Conservation (phyloP, 2,888 invertebrate genomes). For the Ferrisia virgata region DNA sequence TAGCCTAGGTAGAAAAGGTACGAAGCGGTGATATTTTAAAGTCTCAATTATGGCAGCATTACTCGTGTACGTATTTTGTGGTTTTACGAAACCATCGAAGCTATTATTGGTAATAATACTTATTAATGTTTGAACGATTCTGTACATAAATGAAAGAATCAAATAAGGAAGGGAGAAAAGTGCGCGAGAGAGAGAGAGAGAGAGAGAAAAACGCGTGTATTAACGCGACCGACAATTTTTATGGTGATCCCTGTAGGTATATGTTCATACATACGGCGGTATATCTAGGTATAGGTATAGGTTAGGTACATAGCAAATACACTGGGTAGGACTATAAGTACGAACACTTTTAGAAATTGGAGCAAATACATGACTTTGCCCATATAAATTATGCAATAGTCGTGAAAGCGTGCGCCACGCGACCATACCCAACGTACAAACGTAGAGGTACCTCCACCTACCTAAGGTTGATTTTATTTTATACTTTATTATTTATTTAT, state of each 20-base stretch:
- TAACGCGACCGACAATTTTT: constrained; percentile 25
- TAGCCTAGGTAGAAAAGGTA: not conserved
- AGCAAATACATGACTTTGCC: constrained; percentile 40
- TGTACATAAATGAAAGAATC: not conserved
- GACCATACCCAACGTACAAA: too few species aligned
- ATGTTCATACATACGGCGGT: not conserved
- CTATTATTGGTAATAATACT: constrained; percentile 29
- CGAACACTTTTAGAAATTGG: constrained; percentile 25
- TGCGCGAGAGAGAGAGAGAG: too few species aligned
- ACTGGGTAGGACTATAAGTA: not conserved
- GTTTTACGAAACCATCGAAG: constrained; percentile 11
- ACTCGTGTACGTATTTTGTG: not conserved
- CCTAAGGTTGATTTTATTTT: constrained; percentile 29
- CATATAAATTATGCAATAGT: constrained; percentile 9
- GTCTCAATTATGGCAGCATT: constrained; percentile 9
- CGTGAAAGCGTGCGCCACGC: constrained; percentile 44
- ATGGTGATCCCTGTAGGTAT: constrained; percentile 29
- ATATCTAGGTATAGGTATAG: not conserved
- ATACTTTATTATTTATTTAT: too few species aligned
- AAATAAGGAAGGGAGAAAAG: not conserved
- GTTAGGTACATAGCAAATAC: not conserved
- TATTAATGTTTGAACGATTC: constrained; percentile 22
- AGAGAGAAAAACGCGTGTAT: constrained; percentile 15
- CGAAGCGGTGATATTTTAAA: not conserved
- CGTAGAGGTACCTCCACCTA: too few species aligned